Evolutionary conservation across 2,797 vertebrate genomes (phyloP), one percentile per base, ranked within the genome.

Genomic region (Sebastes wilsoni): DNA sequence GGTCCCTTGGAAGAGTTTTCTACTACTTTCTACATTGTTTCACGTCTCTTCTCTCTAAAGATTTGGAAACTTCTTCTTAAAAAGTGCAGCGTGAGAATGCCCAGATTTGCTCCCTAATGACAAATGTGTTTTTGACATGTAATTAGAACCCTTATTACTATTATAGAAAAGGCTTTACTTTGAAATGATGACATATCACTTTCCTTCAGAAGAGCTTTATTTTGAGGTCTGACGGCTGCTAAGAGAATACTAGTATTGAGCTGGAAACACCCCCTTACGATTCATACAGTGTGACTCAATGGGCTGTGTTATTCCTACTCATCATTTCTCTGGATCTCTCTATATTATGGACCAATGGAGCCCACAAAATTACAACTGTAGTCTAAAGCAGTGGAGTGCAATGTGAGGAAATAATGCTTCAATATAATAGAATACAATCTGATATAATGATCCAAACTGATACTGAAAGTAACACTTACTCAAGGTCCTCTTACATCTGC

Each of bases 221-320:
- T 20, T 73, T 62, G 3, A 38, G 20, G 36, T 30, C 32, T 79
- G 20, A 59, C 13, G 2, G 36, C 58, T 62, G 36, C 28, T 34
- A 13, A 8, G n/a, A 77, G 69, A 65, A 87, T 58, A 62, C 30
- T 4, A 60, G 56, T 58, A 49, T 5, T 61, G 25, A 73, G 55
- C 23, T 54, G 28, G 60, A 75, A 78, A 79, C 81, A 75, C 54
- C 42, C 34, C 49, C 55, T 82, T 68, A 79, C 18, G 52, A 58
- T 82, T 74, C 49, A 66, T 18, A 55, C 20, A 2, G 10, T 42
- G 10, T 80, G 70, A 86, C 70, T 84, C 77, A 84, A 20, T 78
- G 46, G 32, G 30, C 60, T 55, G n/a, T 65, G 70, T 65, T 65
- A 56, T 59, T 76, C 46, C 59, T 13, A 18, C 14, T 72, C 30